These are phyloP conservation scores for Coturnix japonica DNA, from an alignment of 2,113 vertebrate species.

Conservation along the genomic window DNA sequence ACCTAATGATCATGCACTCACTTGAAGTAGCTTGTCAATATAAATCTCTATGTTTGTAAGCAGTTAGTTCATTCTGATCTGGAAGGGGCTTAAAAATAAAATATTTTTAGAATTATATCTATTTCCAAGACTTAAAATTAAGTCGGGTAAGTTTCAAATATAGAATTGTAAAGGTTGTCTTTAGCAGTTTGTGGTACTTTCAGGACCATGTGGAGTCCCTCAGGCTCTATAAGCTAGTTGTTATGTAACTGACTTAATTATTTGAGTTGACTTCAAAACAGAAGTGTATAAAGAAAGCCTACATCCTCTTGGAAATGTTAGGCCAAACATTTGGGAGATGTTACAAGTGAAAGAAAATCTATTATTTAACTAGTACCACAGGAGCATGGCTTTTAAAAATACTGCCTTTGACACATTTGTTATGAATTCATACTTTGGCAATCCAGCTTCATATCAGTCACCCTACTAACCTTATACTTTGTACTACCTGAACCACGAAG, in stretches of 20 bases:
- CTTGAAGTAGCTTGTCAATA: not conserved
- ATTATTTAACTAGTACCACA: not conserved
- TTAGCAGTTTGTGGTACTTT: not conserved
- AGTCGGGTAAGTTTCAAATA: not conserved
- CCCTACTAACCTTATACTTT: not conserved
- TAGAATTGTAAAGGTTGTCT: not conserved
- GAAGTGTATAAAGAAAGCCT: not conserved
- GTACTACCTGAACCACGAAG: not conserved
- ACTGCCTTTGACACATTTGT: not conserved
- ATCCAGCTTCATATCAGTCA: not conserved
- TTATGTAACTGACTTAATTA: not conserved
- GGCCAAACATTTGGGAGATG: not conserved
- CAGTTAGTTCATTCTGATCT: not conserved
- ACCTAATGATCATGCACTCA: not conserved
- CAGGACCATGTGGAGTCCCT: not conserved
- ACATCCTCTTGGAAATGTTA: not conserved
- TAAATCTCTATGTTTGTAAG: not conserved
- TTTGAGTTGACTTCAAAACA: not conserved
- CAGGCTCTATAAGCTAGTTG: not conserved
- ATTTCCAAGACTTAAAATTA: not conserved
- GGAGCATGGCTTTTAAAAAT: not conserved
- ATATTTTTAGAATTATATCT: not conserved
- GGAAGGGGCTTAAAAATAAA: not conserved
- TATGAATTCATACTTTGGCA: not conserved
- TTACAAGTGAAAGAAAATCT: not conserved